Evolutionary conservation across 2,888 invertebrate genomes (phyloP).

Genomic region (Apomyelois bistriatella): DNA sequence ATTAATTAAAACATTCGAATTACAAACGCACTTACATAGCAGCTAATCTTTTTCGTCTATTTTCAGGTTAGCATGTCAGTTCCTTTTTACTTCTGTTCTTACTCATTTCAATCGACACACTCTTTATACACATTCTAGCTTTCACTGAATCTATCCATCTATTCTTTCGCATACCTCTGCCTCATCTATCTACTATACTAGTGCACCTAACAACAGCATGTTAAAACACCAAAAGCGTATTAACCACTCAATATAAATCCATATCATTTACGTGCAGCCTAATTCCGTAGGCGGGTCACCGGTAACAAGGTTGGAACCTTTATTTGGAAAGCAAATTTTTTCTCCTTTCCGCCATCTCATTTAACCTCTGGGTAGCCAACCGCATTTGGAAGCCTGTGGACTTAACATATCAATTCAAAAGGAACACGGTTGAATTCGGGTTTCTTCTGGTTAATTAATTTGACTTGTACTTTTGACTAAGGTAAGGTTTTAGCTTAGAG

Average conservation of each 20-base stretch:
- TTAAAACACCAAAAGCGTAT: not conserved
- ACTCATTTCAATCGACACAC: too few species aligned
- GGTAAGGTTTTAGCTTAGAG: too few species aligned
- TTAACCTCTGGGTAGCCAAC: conserved; percentile 14
- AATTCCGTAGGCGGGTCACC: conserved; percentile 46
- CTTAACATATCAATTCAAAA: conserved; percentile 7
- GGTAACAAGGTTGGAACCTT: conserved; percentile 40
- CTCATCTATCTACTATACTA: too few species aligned
- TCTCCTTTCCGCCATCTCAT: conserved; percentile 19
- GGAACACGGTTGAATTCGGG: conserved; percentile 3
- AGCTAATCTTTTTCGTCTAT: too few species aligned
- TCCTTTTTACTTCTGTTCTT: too few species aligned
- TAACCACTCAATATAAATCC: conserved; percentile 33
- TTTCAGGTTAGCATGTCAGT: too few species aligned
- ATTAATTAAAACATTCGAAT: too few species aligned
- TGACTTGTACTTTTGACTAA: conserved; percentile 4
- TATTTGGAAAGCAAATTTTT: conserved; percentile 44
- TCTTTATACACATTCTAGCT: too few species aligned
- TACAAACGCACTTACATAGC: too few species aligned
- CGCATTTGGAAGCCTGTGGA: not conserved
- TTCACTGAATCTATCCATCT: too few species aligned
- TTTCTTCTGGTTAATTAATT: conserved; percentile 6
- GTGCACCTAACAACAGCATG: too few species aligned
- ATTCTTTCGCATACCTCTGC: too few species aligned
- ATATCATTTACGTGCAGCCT: conserved; percentile 39